Percentiles rank a stretch among this genome's conserved stretches.
Conservation (phyloP, 2,888 invertebrate species). For the Patella ulyssiponensis region DNA sequence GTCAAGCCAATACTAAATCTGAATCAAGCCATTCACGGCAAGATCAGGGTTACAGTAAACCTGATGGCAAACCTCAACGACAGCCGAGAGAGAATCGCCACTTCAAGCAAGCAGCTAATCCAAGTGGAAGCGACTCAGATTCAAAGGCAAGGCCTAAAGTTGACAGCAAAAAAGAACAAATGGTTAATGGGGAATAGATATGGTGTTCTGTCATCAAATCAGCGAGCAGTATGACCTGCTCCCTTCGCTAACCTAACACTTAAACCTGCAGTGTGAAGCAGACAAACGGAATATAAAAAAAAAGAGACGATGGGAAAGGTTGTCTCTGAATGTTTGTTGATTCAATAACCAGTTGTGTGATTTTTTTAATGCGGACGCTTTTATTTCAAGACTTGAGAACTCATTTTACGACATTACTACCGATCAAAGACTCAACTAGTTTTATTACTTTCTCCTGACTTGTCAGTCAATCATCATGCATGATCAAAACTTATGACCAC, state of each 20-base stretch:
- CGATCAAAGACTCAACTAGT: background rate
- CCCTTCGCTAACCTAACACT: no score
- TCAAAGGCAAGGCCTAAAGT: constrained; percentile 44
- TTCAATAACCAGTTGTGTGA: constrained; percentile 3
- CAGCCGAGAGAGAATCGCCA: constrained; percentile 31
- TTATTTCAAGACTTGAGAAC: background rate
- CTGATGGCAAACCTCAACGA: constrained; percentile 37
- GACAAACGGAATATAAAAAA: background rate
- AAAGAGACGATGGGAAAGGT: background rate
- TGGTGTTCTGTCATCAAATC: background rate
- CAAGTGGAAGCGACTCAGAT: constrained; percentile 59
- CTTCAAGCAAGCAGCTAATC: constrained; percentile 37
- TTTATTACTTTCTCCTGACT: no score
- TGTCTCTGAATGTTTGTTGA: background rate
- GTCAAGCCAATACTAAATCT: constrained; percentile 20
- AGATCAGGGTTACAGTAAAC: constrained; percentile 14
- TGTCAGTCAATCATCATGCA: no score
- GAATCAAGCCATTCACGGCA: constrained; percentile 14
- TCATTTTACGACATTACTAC: constrained; percentile 3
- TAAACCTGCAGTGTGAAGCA: background rate
- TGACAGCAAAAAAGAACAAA: constrained; percentile 48
- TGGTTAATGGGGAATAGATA: constrained; percentile 61
- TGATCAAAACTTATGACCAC: no score
- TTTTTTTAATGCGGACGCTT: background rate
- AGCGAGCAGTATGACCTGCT: no score